These are phyloP conservation scores for Synergus itoensis DNA, from an alignment of 2,888 invertebrate genomes.

Conservation along the genomic window DNA sequence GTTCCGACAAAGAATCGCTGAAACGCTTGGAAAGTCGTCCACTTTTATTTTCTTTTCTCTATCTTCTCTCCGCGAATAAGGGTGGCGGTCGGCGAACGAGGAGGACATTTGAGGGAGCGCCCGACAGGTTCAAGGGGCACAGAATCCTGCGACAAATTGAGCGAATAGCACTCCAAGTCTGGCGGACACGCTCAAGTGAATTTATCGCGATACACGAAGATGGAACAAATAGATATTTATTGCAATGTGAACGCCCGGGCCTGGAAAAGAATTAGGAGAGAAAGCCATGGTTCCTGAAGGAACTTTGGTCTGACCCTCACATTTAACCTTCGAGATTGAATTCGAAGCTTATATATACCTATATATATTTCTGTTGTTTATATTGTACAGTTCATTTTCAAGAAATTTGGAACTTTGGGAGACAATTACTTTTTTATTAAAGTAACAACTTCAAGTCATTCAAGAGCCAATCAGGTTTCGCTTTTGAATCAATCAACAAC, in stretches of 20 bases:
- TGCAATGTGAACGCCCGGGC: conserved; percentile 26
- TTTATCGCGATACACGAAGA: conserved; percentile 30
- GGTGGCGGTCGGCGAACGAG: neutral
- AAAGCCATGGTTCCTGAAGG: neutral
- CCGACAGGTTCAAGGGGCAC: neutral
- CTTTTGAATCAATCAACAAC: too few species aligned
- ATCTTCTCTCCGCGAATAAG: conserved; percentile 4
- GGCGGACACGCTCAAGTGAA: conserved; percentile 24
- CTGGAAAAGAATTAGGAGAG: conserved; percentile 32
- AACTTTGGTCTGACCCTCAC: conserved; percentile 27
- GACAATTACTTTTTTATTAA: too few species aligned
- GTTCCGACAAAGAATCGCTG: conserved; percentile 61
- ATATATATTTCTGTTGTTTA: neutral
- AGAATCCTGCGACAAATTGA: conserved; percentile 49
- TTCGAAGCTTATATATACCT: neutral
- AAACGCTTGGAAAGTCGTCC: conserved; percentile 52
- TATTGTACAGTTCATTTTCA: neutral
- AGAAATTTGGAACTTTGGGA: neutral
- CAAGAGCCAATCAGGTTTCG: too few species aligned
- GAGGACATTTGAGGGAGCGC: neutral
- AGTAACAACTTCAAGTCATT: too few species aligned
- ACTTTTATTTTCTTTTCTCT: conserved; percentile 15
- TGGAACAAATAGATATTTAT: conserved; percentile 36
- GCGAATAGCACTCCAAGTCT: conserved; percentile 38
- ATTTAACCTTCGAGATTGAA: conserved; percentile 32